phyloP scores from a whole-genome alignment of 2,888 invertebrate genomes.

The Tipula lateralis region DNA sequence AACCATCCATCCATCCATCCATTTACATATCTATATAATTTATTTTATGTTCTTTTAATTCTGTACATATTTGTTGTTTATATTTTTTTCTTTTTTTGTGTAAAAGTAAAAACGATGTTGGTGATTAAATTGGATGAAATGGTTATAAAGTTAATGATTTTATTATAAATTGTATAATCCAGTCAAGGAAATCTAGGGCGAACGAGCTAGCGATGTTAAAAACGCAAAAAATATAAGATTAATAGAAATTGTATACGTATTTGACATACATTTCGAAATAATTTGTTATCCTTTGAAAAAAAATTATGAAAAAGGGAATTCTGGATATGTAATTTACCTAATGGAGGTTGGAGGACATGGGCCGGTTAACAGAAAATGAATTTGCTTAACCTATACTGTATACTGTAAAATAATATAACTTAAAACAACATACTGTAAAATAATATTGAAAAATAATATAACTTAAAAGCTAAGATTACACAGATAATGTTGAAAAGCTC shows the following conservation, averaged over 20 bases:
- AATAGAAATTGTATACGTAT: background rate
- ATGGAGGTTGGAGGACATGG: background rate
- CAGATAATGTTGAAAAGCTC: no score
- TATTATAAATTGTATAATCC: background rate
- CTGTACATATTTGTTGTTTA: background rate
- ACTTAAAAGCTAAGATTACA: no score
- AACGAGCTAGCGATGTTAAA: background rate
- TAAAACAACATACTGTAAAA: no score
- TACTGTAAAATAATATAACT: no score
- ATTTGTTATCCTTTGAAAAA: background rate
- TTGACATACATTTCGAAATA: background rate
- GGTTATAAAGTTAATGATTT: background rate
- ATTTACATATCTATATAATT: background rate
- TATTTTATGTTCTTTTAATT: constrained; percentile 11
- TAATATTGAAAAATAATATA: no score
- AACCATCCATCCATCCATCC: background rate
- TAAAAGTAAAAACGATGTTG: background rate
- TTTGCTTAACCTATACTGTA: no score
- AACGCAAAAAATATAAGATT: background rate
- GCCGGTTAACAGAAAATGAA: background rate
- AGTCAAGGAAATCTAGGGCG: background rate
- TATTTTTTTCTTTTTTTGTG: background rate
- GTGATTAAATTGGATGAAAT: constrained; percentile 19
- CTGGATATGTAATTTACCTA: background rate
- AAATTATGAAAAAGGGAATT: background rate